A percentile compares a stretch with the other conserved stretches of the same genome.
Conservation (phyloP, 2,113 vertebrate species). For the Neolamprologus fasciatus region DNA sequence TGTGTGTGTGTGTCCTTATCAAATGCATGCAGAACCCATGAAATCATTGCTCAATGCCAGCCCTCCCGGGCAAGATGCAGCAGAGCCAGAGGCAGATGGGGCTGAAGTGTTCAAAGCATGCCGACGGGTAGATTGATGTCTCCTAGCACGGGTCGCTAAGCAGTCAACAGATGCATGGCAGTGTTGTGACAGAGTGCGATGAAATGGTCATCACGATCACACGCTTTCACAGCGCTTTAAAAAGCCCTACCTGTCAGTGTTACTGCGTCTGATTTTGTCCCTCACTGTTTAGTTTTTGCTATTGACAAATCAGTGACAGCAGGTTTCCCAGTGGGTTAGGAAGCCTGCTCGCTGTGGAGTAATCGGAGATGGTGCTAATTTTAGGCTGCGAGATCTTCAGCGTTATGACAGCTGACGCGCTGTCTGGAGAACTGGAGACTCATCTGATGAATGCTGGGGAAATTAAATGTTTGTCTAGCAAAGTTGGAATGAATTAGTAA, state of each 20-base stretch:
- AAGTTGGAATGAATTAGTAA: slow-evolving; percentile 30
- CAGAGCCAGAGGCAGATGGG: slow-evolving; percentile 22
- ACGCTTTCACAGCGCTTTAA: not conserved
- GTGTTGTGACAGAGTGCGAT: slow-evolving; percentile 8
- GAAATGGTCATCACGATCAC: not conserved
- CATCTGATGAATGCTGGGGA: not conserved
- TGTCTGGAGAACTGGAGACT: slow-evolving; percentile 4
- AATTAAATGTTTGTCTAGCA: slow-evolving; percentile 36
- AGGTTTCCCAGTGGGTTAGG: not conserved
- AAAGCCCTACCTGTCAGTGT: not conserved
- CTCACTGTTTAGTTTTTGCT: not conserved
- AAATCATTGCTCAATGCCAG: not conserved
- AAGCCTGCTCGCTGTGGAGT: not conserved
- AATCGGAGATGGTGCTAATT: slow-evolving; percentile 9
- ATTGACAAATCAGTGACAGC: not conserved
- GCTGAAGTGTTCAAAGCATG: not conserved
- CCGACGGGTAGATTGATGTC: slow-evolving; percentile 30
- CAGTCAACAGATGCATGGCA: slow-evolving; percentile 33
- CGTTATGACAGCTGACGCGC: slow-evolving; percentile 2
- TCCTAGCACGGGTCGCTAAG: slow-evolving; percentile 5
- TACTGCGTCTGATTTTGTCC: not conserved
- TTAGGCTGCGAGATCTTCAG: not conserved
- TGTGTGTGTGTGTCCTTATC: not conserved
- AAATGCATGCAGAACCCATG: not conserved
- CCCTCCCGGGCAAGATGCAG: not conserved